These are phyloP conservation scores for Nasalis larvatus DNA, from an alignment of 2,113 vertebrate genomes.

Conservation along the genomic window DNA sequence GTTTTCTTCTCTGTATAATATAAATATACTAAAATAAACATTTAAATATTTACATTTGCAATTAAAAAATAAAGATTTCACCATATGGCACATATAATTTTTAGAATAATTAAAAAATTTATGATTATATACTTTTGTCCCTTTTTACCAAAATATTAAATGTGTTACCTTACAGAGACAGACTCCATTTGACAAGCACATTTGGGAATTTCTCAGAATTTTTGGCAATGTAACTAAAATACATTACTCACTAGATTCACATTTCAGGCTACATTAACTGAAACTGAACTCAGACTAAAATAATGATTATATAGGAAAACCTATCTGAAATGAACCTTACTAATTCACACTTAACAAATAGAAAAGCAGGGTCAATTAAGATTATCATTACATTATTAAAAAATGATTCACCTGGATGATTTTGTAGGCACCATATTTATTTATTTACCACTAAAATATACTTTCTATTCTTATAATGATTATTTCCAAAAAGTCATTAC, in stretches of 20 bases:
- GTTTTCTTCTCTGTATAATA: background rate
- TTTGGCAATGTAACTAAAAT: conserved; percentile 36
- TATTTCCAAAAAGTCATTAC: background rate
- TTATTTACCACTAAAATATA: background rate
- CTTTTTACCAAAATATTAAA: conserved; percentile 19
- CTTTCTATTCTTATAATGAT: background rate
- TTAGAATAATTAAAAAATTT: conserved; percentile 22
- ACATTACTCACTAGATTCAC: conserved; percentile 35
- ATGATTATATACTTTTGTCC: background rate
- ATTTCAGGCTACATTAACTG: conserved; percentile 59
- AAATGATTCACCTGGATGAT: background rate
- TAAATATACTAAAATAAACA: background rate
- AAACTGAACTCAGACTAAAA: conserved; percentile 54
- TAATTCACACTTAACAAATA: conserved; percentile 30
- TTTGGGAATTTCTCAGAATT: background rate
- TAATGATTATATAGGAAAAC: conserved; percentile 49
- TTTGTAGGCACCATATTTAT: background rate
- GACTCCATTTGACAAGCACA: conserved; percentile 40
- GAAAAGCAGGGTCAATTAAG: conserved; percentile 18
- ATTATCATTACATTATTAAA: background rate
- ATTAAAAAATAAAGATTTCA: background rate
- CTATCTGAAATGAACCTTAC: conserved; percentile 7
- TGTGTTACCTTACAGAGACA: background rate
- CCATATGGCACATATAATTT: background rate
- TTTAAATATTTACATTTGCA: background rate